phyloP scores from a whole-genome alignment of 2,113 vertebrate species.

The Candoia aspera region DNA sequence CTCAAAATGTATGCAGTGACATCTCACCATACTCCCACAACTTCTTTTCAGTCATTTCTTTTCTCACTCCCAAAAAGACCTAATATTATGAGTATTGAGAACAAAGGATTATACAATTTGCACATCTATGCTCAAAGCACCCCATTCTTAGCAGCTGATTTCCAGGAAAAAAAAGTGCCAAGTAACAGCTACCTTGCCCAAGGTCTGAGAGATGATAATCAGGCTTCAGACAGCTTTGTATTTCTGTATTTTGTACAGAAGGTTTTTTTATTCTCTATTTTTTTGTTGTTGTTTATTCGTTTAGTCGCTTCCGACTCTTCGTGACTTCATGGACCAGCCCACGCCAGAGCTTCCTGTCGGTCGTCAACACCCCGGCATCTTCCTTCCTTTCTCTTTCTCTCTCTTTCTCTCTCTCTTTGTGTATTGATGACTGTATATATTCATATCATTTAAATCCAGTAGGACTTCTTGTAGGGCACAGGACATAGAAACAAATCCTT shows the following conservation, averaged over 20 bases:
- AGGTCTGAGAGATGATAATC: background rate
- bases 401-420: background rate
- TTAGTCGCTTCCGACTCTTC: no score
- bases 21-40: background rate
- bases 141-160: background rate
- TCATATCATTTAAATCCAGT: background rate
- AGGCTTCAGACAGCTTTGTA: background rate
- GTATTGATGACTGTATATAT: conserved; percentile 32
- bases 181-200: background rate
- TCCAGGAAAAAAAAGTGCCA: background rate
- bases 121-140: background rate
- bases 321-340: no score
- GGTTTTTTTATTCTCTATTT: background rate
- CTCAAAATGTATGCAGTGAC: background rate
- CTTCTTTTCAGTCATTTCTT: background rate
- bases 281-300: no score
- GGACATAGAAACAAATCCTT: background rate
- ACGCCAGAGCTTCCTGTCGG: no score
- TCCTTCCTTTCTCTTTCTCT: background rate
- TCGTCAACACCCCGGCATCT: no score
- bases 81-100: background rate
- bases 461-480: background rate
- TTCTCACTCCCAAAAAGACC: background rate
- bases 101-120: background rate
- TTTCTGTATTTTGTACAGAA: background rate